phyloP scores from a whole-genome alignment of 2,797 vertebrate genomes.

The Hipposideros larvatus region DNA sequence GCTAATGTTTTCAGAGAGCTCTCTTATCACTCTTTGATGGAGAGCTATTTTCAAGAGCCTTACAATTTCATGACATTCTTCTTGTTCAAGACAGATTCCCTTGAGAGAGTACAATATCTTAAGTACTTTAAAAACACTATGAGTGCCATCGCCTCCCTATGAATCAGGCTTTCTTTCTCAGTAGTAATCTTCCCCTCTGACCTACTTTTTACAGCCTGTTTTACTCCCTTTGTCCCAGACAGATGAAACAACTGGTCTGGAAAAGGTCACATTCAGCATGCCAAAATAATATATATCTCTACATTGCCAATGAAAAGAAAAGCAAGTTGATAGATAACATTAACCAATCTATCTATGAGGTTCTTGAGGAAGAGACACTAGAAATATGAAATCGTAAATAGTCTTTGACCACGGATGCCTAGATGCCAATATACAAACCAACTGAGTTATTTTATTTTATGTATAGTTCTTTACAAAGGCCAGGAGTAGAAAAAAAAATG shows the following conservation, averaged over 20 bases:
- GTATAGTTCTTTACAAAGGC: constrained; percentile 8
- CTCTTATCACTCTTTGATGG: constrained; percentile 44
- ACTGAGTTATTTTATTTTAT: constrained; percentile 3
- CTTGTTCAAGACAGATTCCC: constrained; percentile 66
- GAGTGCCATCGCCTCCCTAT: neutral
- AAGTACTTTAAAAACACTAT: constrained; percentile 58
- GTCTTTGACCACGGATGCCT: neutral
- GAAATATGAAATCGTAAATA: constrained; percentile 47
- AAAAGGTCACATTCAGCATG: constrained; percentile 71
- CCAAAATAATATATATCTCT: constrained; percentile 62
- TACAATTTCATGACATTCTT: constrained; percentile 69
- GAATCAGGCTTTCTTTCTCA: constrained; percentile 63
- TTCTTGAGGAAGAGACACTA: neutral
- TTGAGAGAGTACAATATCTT: constrained; percentile 61
- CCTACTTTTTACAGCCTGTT: constrained; percentile 31
- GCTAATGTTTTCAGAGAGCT: neutral
- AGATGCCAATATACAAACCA: constrained; percentile 43
- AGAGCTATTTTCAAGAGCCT: constrained; percentile 66
- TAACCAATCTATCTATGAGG: neutral
- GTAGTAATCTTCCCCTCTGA: constrained; percentile 41
- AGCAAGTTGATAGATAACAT: constrained; percentile 20
- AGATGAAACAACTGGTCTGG: constrained; percentile 58
- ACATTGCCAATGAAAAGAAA: constrained; percentile 63
- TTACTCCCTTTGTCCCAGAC: constrained; percentile 59
- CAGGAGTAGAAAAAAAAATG: neutral